phyloP scores from a whole-genome alignment of 37 sponge, comb jelly and placozoan genomes.

The Spongilla lacustris region DNA sequence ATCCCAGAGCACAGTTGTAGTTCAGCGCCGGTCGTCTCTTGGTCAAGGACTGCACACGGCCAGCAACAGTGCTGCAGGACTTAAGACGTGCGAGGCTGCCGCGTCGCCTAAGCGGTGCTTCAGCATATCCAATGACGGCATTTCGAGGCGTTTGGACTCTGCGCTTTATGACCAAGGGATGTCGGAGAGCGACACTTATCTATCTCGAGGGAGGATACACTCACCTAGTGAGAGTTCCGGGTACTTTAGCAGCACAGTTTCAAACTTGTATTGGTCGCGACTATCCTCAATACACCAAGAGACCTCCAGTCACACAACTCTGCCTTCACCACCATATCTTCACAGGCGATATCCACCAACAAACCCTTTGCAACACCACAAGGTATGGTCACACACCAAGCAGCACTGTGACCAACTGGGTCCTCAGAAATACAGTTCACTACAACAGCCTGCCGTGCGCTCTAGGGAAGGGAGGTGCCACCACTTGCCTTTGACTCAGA shows the following conservation, averaged over 20 bases:
- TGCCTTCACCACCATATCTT: not conserved
- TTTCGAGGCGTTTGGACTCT: conserved; percentile 9
- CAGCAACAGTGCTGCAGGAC: not conserved
- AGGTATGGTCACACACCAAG: no score
- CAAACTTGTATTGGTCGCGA: conserved; percentile 47
- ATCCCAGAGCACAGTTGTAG: conserved; percentile 38
- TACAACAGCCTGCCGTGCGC: conserved; percentile 11
- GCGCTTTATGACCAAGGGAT: not conserved
- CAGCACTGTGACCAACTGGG: not conserved
- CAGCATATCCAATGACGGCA: conserved; percentile 47
- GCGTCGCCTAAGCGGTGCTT: conserved; percentile 20
- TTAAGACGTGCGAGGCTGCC: not conserved
- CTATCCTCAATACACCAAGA: conserved; percentile 50
- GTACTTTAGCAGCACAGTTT: conserved; percentile 58
- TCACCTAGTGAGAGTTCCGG: conserved; percentile 57
- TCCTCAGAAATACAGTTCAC: conserved; percentile 6
- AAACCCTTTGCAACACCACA: not conserved
- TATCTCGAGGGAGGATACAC: conserved; percentile 20
- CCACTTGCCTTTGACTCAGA: no score
- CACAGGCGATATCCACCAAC: not conserved
- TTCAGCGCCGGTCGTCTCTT: conserved; percentile 15
- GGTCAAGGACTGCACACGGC: not conserved
- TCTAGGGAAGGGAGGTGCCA: no score
- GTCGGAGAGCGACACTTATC: not conserved
- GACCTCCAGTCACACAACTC: conserved; percentile 4